A percentile compares a stretch with the other conserved stretches of the same genome.
Conservation (phyloP, 2,797 vertebrate genomes). For the Todus mexicanus region DNA sequence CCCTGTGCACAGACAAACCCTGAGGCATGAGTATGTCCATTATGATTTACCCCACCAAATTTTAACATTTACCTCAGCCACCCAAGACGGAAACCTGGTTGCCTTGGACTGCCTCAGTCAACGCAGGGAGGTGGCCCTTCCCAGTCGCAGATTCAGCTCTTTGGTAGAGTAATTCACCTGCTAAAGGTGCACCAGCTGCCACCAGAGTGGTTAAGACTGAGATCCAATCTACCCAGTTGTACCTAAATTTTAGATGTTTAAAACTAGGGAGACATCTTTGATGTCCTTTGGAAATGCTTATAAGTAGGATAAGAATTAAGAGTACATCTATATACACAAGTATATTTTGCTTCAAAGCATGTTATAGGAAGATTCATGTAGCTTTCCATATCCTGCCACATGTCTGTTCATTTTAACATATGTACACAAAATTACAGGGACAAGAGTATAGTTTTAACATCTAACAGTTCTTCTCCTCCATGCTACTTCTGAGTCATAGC, state of each 20-base stretch:
- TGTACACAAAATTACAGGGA: background rate
- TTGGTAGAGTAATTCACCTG: background rate
- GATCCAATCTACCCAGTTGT: background rate
- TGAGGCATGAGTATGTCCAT: background rate
- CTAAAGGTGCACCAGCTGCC: background rate
- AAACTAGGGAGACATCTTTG: background rate
- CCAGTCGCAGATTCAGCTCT: background rate
- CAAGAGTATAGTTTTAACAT: background rate
- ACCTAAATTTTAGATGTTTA: background rate
- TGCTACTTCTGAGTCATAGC: background rate
- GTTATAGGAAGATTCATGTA: background rate
- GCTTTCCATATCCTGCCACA: background rate
- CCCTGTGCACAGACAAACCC: background rate
- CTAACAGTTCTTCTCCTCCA: background rate
- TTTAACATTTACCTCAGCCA: background rate
- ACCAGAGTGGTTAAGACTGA: background rate
- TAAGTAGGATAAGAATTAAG: background rate
- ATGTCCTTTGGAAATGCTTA: background rate
- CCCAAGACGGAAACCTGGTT: background rate
- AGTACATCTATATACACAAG: accelerated
- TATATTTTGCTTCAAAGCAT: background rate
- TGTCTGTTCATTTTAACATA: background rate
- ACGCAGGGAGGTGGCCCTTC: background rate
- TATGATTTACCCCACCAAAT: background rate
- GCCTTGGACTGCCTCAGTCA: background rate